Evolutionary conservation across 2,113 vertebrate genomes (phyloP).

Genomic region (Pao palembangensis): DNA sequence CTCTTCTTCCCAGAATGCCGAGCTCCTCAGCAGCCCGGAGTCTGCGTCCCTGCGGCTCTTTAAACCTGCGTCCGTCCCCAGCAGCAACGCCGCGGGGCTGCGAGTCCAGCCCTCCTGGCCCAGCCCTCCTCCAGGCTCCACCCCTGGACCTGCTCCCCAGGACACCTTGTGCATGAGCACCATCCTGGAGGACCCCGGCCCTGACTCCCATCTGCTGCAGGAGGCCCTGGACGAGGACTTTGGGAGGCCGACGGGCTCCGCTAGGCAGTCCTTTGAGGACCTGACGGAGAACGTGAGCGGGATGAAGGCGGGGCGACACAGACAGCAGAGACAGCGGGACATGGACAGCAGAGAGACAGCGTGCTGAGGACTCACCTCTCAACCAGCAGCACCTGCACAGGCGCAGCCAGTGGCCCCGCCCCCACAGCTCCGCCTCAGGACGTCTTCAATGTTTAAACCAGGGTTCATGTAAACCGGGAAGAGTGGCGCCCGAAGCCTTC

Average conservation of each 20-base stretch:
- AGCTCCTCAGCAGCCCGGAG: constrained; percentile 92
- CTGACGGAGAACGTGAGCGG: constrained; percentile 81
- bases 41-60: constrained; percentile 87
- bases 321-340: constrained; percentile 79
- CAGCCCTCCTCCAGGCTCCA: constrained; percentile 39
- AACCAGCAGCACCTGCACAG: neutral
- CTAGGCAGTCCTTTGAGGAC: constrained; percentile 89
- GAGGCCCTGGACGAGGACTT: constrained; percentile 85
- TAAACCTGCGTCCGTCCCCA: constrained; percentile 74
- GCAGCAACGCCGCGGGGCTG: constrained; percentile 24
- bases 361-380: constrained; percentile 72
- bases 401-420: no score
- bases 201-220: constrained; percentile 78
- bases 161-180: constrained; percentile 91
- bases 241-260: constrained; percentile 62
- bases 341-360: constrained; percentile 91
- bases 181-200: constrained; percentile 90
- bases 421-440: no score
- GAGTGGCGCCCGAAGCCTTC: no score
- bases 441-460: no score
- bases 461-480: no score
- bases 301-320: constrained; percentile 72
- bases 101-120: constrained; percentile 71
- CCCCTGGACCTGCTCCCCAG: constrained; percentile 4
- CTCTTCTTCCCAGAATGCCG: constrained; percentile 80